Percentiles rank a stretch among this genome's conserved stretches.
Evolutionary conservation across 2,888 invertebrate genomes (phyloP).

Genomic region (Drosophila percnosoma): DNA sequence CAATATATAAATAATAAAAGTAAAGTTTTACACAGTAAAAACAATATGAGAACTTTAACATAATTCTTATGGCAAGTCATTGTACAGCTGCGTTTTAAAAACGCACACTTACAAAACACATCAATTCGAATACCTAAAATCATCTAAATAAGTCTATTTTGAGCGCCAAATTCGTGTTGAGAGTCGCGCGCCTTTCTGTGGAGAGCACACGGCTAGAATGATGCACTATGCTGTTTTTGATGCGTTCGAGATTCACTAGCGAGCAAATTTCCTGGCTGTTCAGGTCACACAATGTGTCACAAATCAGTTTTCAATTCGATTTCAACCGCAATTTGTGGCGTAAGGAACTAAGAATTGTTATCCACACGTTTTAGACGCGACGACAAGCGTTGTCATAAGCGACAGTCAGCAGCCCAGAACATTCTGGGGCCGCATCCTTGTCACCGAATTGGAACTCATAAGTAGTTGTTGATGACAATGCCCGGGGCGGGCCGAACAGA

Average conservation of each 20-base stretch:
- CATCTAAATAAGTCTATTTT: constrained; percentile 82
- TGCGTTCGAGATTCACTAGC: constrained; percentile 46
- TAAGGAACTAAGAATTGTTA: constrained; percentile 66
- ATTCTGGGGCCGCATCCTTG: constrained; percentile 48
- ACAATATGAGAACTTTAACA: constrained; percentile 55
- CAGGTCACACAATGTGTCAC: constrained; percentile 51
- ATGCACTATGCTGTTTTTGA: constrained; percentile 7
- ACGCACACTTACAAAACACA: constrained; percentile 58
- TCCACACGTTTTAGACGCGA: constrained; percentile 63
- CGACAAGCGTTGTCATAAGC: constrained; percentile 65
- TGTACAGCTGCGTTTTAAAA: constrained; percentile 73
- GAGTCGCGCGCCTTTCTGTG: constrained; percentile 54
- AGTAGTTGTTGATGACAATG: constrained; percentile 52
- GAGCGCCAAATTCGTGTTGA: constrained; percentile 78
- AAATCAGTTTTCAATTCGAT: constrained; percentile 51
- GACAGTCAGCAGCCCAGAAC: constrained; percentile 57
- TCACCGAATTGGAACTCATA: constrained; percentile 79
- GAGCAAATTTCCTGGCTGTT: constrained; percentile 27
- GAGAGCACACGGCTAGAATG: constrained; percentile 15
- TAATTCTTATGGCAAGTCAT: constrained; percentile 73
- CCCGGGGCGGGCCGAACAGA: constrained; percentile 53
- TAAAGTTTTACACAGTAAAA: constrained; percentile 40
- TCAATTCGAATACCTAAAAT: constrained; percentile 73
- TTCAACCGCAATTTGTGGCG: constrained; percentile 29
- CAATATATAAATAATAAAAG: constrained; percentile 39